Evolutionary conservation across 2,888 invertebrate species (phyloP).

Genomic region (Thera britannica): DNA sequence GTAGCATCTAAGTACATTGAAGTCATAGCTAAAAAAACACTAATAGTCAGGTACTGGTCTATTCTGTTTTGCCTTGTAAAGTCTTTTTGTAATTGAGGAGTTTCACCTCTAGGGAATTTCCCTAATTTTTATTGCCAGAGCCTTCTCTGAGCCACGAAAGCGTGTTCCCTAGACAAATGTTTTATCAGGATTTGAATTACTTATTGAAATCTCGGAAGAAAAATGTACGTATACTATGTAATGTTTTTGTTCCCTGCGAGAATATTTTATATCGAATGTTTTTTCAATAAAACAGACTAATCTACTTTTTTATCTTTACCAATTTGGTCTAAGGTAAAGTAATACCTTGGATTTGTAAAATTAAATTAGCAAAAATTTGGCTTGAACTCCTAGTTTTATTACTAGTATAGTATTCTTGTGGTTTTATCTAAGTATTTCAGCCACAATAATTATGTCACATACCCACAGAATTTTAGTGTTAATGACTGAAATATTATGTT

Average conservation of each 20-base stretch:
- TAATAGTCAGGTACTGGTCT: too few species aligned
- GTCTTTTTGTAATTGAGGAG: neutral
- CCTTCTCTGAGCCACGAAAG: slow-evolving; percentile 50
- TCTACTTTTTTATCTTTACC: too few species aligned
- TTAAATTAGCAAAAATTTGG: too few species aligned
- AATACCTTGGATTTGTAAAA: too few species aligned
- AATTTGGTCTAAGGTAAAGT: too few species aligned
- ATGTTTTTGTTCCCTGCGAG: neutral
- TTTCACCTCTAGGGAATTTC: slow-evolving; percentile 13
- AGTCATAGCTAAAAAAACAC: too few species aligned
- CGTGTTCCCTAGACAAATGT: slow-evolving; percentile 68
- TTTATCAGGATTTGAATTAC: slow-evolving; percentile 47
- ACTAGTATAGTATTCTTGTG: neutral
- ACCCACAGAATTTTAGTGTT: slow-evolving; percentile 22
- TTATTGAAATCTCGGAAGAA: slow-evolving; percentile 33
- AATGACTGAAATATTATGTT: slow-evolving; percentile 24
- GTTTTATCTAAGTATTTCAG: neutral
- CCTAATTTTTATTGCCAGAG: neutral
- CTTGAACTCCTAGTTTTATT: too few species aligned
- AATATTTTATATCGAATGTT: neutral
- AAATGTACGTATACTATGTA: slow-evolving; percentile 18
- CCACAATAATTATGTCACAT: slow-evolving; percentile 12
- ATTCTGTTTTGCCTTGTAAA: too few species aligned
- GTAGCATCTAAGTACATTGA: too few species aligned
- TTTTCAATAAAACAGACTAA: neutral